Conservation (phyloP, 2,797 vertebrate genomes). For the Pangasius macronema region DNA sequence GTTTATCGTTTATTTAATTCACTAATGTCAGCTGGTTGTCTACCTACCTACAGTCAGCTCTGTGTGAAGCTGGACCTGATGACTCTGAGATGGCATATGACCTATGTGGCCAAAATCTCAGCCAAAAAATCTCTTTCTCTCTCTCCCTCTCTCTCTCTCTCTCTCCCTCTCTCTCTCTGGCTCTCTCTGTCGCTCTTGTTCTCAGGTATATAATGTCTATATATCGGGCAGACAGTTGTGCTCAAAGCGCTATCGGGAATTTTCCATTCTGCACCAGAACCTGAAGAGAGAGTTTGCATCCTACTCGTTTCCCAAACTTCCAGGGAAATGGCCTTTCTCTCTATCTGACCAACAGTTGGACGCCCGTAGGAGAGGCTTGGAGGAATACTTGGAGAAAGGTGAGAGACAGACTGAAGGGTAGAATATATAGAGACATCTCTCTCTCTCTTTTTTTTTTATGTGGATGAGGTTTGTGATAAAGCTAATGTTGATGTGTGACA, state of each 20-base stretch:
- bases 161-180: background rate
- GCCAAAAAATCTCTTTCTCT: background rate
- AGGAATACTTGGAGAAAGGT: conserved; percentile 87
- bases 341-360: conserved; percentile 96
- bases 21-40: background rate
- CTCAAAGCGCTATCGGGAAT: conserved; percentile 94
- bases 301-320: conserved; percentile 92
- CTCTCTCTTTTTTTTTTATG: background rate
- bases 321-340: conserved; percentile 96
- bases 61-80: background rate
- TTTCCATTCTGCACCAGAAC: conserved; percentile 93
- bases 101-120: background rate
- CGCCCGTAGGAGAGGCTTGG: conserved; percentile 87
- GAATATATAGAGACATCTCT: background rate
- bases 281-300: conserved; percentile 92
- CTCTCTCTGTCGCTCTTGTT: background rate
- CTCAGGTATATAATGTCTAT: conserved; percentile 93
- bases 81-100: background rate
- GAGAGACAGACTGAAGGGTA: background rate
- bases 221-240: conserved; percentile 95
- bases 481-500: background rate
- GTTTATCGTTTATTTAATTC: background rate
- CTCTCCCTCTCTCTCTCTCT: background rate
- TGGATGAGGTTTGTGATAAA: background rate
- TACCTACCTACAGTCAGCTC: background rate